A percentile compares a stretch with the other conserved stretches of the same genome.
phyloP scores from a whole-genome alignment of 2,888 invertebrate genomes.

The Cloeon dipterum region DNA sequence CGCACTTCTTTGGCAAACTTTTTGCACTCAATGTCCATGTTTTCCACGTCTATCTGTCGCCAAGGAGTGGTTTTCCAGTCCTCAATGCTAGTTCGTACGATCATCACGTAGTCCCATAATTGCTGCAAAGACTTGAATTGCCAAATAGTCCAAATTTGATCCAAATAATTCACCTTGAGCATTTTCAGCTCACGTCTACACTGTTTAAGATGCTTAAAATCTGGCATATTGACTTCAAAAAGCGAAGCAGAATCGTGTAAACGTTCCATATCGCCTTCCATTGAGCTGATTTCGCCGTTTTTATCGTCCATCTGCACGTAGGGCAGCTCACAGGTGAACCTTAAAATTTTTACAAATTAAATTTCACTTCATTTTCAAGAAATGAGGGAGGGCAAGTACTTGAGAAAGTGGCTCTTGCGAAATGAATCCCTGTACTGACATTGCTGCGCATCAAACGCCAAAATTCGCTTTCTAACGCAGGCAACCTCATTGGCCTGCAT shows the following conservation, averaged over 20 bases:
- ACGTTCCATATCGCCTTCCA: constrained; percentile 67
- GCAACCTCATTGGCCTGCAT: constrained; percentile 83
- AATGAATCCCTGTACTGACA: constrained; percentile 74
- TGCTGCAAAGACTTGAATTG: constrained; percentile 27
- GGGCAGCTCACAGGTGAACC: constrained; percentile 47
- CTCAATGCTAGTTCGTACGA: constrained; percentile 75
- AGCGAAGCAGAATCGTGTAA: constrained; percentile 77
- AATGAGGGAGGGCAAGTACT: constrained; percentile 8
- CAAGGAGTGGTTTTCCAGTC: constrained; percentile 96
- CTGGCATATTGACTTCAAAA: constrained; percentile 87
- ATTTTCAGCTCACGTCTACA: constrained; percentile 75
- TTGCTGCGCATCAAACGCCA: constrained; percentile 63
- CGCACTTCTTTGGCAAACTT: constrained; percentile 89
- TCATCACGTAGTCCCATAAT: constrained; percentile 86
- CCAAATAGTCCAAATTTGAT: constrained; percentile 2
- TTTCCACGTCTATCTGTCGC: constrained; percentile 92
- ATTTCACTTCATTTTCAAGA: neutral
- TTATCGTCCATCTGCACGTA: constrained; percentile 56
- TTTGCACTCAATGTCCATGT: constrained; percentile 96
- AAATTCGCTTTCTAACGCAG: constrained; percentile 65
- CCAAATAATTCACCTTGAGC: constrained; percentile 39
- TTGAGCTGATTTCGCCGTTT: constrained; percentile 46
- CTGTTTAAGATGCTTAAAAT: constrained; percentile 78
- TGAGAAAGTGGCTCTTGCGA: constrained; percentile 24
- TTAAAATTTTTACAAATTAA: no score